Conservation (phyloP, 2,888 invertebrate species). For the Melieria omissa region DNA sequence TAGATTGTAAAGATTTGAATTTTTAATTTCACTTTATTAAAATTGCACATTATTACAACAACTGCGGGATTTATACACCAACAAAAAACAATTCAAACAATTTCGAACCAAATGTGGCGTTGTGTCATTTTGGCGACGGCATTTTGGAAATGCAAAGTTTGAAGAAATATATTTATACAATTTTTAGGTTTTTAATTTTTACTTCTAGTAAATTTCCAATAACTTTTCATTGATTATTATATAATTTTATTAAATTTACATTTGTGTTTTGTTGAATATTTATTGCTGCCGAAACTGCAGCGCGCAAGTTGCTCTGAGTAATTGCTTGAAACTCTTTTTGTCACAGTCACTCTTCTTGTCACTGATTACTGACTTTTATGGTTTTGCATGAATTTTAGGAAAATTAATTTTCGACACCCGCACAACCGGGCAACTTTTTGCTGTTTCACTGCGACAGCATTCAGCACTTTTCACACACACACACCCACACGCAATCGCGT, state of each 20-base stretch:
- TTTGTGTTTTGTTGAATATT: not conserved
- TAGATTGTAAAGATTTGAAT: not conserved
- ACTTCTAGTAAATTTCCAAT: not conserved
- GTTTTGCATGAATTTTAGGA: too few relatives aligned
- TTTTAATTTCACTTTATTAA: constrained; percentile 15
- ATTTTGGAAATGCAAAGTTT: not conserved
- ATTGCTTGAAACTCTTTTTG: not conserved
- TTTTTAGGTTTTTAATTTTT: too few relatives aligned
- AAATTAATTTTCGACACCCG: too few relatives aligned
- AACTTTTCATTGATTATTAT: not conserved
- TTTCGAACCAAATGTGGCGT: too few relatives aligned
- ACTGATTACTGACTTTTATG: too few relatives aligned
- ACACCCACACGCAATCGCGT: too few relatives aligned
- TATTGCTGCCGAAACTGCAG: not conserved
- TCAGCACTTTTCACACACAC: too few relatives aligned
- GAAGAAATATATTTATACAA: not conserved
- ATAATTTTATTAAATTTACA: not conserved
- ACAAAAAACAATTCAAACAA: not conserved
- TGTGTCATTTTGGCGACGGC: not conserved
- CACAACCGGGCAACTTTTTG: too few relatives aligned
- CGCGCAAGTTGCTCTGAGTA: too few relatives aligned
- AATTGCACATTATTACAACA: not conserved
- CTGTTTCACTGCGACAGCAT: too few relatives aligned
- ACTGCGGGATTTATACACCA: not conserved
- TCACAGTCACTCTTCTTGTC: too few relatives aligned